A percentile compares a stretch with the other conserved stretches of the same genome.
Evolutionary conservation across 1,140 invertebrate genomes (phyloP).

Genomic region (Ceratina calcarata): DNA sequence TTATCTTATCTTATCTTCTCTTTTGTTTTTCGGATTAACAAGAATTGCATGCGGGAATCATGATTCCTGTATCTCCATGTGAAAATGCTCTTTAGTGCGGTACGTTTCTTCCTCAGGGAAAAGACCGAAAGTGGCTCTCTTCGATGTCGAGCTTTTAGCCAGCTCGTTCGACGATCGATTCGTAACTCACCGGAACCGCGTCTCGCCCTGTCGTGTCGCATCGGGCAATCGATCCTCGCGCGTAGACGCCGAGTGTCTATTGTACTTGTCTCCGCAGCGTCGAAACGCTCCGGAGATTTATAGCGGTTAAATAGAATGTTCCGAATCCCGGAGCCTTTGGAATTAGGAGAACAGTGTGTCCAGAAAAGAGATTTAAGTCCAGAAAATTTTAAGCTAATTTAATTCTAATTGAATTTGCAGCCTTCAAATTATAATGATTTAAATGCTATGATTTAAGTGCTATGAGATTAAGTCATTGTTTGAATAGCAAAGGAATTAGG

Average conservation of each 20-base stretch:
- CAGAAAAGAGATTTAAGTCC: background rate
- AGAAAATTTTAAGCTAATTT: too few species aligned
- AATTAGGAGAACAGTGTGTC: too few species aligned
- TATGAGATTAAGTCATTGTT: too few species aligned
- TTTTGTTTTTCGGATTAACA: too few species aligned
- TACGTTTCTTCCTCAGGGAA: conserved; percentile 20
- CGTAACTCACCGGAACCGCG: background rate
- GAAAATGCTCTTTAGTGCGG: background rate
- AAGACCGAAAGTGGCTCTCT: conserved; percentile 22
- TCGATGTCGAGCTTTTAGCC: background rate
- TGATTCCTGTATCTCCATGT: too few species aligned
- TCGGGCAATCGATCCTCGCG: background rate
- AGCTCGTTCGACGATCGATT: conserved; percentile 21
- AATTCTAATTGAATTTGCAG: background rate
- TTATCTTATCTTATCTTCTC: too few species aligned
- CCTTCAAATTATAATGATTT: too few species aligned
- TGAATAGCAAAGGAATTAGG: too few species aligned
- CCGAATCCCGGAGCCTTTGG: background rate
- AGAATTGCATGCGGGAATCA: background rate
- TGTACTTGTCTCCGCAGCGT: background rate
- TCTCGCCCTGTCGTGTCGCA: too few species aligned
- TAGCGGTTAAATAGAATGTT: background rate
- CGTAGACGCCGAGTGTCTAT: background rate
- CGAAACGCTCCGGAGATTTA: background rate
- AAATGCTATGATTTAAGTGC: too few species aligned